phyloP scores from a whole-genome alignment of 2,888 invertebrate species.

The Apantesis nais region DNA sequence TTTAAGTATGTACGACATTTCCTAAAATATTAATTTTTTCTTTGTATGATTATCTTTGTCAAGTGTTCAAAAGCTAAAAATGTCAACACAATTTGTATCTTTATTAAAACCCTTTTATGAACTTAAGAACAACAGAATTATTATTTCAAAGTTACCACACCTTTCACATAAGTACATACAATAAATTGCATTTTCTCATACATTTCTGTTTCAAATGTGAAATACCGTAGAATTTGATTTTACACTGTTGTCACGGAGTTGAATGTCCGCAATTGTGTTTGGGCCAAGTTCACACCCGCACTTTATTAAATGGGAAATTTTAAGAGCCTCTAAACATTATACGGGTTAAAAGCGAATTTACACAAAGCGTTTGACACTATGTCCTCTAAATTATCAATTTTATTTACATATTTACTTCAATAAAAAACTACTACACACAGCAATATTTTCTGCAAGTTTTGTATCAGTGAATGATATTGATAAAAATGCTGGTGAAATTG shows the following conservation, averaged over 20 bases:
- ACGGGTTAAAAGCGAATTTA: slow-evolving; percentile 22
- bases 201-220: slow-evolving; percentile 8
- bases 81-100: neutral
- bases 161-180: neutral
- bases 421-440: neutral
- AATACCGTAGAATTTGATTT: slow-evolving; percentile 20
- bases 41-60: neutral
- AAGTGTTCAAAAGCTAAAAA: neutral
- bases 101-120: neutral
- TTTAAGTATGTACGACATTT: neutral
- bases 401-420: neutral
- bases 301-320: slow-evolving; percentile 35
- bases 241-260: slow-evolving; percentile 17
- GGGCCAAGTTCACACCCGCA: slow-evolving; percentile 20
- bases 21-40: neutral
- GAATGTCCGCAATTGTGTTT: slow-evolving; percentile 23
- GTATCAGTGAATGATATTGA: neutral
- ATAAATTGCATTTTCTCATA: slow-evolving; percentile 12
- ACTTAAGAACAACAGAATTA: slow-evolving; percentile 3
- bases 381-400: slow-evolving; percentile 3
- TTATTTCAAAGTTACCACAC: neutral
- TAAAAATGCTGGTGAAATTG: neutral
- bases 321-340: slow-evolving; percentile 25
- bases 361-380: slow-evolving; percentile 17
- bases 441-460: neutral